Base-by-base conservation (phyloP, 92 coral and sea anemone genomes). In the Hydrozoanthus gracilis region DNA sequence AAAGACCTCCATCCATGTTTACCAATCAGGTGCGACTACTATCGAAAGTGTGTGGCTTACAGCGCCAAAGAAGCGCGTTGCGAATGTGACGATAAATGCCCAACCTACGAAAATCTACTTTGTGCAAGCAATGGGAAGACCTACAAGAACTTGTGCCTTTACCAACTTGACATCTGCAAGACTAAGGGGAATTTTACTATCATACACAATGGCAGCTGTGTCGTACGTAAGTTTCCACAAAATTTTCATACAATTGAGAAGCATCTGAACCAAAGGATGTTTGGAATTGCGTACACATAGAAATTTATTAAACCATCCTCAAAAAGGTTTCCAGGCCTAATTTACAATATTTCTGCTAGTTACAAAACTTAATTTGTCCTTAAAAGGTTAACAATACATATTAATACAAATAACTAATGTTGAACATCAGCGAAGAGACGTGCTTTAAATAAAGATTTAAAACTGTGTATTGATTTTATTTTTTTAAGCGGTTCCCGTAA, bases 1-100 rank as follows among this genome's bases (percentile, higher is more conserved):
- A 54, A 83, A 91, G 94, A 91, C 78, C 91, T 91, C 52, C 82
- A 91, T 51, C 94, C 94, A 3, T 91, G 94, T 60, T 86, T 87
- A 2, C 79, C 79, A 14, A 86, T 91, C 9, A 69, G 73, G n/a
- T 91, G 94, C 56, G 74, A 66, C 2, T 85, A 78, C 88, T 84
- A 91, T 35, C 86, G 87, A 5, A 18, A 77, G 4, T 91, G 94
- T 51, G 56, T 54, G 48, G 91, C 94, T 20, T 88, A 73, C 64
- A 88, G 89, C 1, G 75, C 88, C 8, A 73, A 85, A 64, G 89
- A 85, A 14, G 94, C 91, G 7, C 83, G 92, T 4, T 91, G 94
- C 55, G 92, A 78, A 39, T 91, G 94, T 35, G 35, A 61, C 4
- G 54, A 83, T 11, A 44, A 56, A 8, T 91, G 94, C 45, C 88